phyloP scores from a whole-genome alignment of 2,888 invertebrate species.

The Chymomyza caudatula region DNA sequence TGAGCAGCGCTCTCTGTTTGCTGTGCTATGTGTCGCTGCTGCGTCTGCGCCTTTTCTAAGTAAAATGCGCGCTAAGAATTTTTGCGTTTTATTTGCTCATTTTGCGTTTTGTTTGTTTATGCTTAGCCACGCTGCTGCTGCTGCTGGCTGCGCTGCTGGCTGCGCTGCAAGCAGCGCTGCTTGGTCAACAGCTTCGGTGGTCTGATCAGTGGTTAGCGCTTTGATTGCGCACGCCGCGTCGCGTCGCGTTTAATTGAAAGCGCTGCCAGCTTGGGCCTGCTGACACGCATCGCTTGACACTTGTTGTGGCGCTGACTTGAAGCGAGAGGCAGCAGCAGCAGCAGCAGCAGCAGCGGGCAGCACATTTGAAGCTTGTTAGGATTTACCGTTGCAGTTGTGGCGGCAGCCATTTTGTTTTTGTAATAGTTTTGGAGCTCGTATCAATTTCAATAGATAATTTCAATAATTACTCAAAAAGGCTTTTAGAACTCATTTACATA shows the following conservation, averaged over 20 bases:
- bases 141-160: neutral
- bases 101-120: slow-evolving; percentile 8
- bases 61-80: slow-evolving; percentile 47
- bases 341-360: neutral
- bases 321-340: neutral
- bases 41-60: slow-evolving; percentile 28
- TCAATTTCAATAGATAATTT: neutral
- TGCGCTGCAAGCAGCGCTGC: neutral
- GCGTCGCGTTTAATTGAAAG: slow-evolving; percentile 52
- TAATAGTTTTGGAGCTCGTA: neutral
- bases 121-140: slow-evolving; percentile 3
- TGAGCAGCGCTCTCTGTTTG: neutral
- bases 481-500: slow-evolving; percentile 39
- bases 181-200: slow-evolving; percentile 38
- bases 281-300: slow-evolving; percentile 56
- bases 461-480: slow-evolving; percentile 33
- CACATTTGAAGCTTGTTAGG: neutral
- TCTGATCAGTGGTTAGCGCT: slow-evolving; percentile 34
- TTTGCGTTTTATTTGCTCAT: slow-evolving; percentile 27
- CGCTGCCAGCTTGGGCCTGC: slow-evolving; percentile 9
- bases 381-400: neutral
- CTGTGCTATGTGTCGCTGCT: neutral
- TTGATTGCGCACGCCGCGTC: slow-evolving; percentile 56
- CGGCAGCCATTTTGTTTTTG: neutral
- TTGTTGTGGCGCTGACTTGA: slow-evolving; percentile 28